phyloP scores from a whole-genome alignment of 2,113 vertebrate species.

The Electrona antarctica region DNA sequence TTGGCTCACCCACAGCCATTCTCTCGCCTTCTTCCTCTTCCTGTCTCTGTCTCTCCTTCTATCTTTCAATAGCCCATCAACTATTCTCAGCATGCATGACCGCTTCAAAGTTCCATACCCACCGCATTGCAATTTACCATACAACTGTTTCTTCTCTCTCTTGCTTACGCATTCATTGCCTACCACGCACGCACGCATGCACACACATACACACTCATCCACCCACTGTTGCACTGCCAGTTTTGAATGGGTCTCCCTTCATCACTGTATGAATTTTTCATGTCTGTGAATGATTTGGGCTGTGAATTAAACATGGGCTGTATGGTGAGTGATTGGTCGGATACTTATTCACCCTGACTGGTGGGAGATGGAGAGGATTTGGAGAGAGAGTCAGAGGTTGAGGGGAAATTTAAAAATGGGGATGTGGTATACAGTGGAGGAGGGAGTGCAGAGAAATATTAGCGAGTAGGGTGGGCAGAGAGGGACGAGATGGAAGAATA shows the following conservation, averaged over 20 bases:
- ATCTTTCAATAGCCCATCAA: too few species aligned
- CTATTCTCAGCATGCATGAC: too few species aligned
- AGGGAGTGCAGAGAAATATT: background rate
- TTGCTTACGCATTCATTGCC: too few species aligned
- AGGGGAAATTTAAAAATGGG: background rate
- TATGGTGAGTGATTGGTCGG: constrained; percentile 46
- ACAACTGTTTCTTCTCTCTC: too few species aligned
- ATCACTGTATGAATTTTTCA: constrained; percentile 71
- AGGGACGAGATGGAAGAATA: background rate
- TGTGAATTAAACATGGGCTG: constrained; percentile 70
- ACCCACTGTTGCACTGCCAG: constrained; percentile 22
- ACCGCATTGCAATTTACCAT: too few species aligned
- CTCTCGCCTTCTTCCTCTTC: background rate
- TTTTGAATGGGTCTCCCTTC: constrained; percentile 10
- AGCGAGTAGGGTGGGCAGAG: background rate
- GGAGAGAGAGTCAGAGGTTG: background rate
- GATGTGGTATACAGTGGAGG: background rate
- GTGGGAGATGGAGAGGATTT: constrained; percentile 16
- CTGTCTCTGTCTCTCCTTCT: background rate
- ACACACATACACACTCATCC: constrained; percentile 15
- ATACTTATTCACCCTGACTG: constrained; percentile 61
- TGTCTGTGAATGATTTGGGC: constrained; percentile 68
- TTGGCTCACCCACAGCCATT: background rate
- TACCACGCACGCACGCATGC: background rate
- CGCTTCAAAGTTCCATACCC: too few species aligned